Evolutionary conservation across 2,888 invertebrate genomes (phyloP), one percentile per base, ranked within the genome.

Genomic region (Lepeophtheirus nordmannii): DNA sequence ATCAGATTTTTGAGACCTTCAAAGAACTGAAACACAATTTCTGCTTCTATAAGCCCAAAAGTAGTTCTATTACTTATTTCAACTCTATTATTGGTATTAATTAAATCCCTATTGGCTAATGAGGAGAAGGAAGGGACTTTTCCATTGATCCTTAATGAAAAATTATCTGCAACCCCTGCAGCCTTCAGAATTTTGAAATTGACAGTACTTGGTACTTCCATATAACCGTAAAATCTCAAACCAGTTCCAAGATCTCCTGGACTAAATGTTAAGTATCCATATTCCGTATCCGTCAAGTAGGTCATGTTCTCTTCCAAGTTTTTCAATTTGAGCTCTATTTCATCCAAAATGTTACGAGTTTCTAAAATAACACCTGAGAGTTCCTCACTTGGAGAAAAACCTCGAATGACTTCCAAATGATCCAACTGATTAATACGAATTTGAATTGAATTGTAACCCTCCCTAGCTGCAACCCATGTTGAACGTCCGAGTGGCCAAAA

Each of bases 1-100:
- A 46, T 46, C 53, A 46, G 8, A 46, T 46, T 46, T 46, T 46
- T 46, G 8, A 46, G 53, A 3, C 53, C 53, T 46, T 46, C 53
- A 17, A 46, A 46, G 53, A 46, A 46, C 53, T 46, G 53, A 46
- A 46, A 46, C n/a, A 46, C n/a, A 46, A 46, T 46, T 5, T 46
- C 53, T 17, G 53, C 53, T 46, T 46, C 53, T 5, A 14, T 17
- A 17, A 46, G 14, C 53, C 53, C 53, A 46, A 46, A 46, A 14
- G 53, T 46, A 5, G 8, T 46, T 46, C 53, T 14, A 46, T 46
- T 46, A 46, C 53, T 46, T 46, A 46, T 8, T 46, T 46, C 53
- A 46, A 46, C 17, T 17, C 8, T 46, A 46, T 46, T 46, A 46
- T 46, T 17, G 14, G 8, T 17, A 14, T 46, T 17, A 8, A 14